Percentiles rank a stretch among this genome's conserved stretches.
These are phyloP conservation scores for Apamea epomidion DNA, from an alignment of 2,888 invertebrate genomes.

Conservation along the genomic window DNA sequence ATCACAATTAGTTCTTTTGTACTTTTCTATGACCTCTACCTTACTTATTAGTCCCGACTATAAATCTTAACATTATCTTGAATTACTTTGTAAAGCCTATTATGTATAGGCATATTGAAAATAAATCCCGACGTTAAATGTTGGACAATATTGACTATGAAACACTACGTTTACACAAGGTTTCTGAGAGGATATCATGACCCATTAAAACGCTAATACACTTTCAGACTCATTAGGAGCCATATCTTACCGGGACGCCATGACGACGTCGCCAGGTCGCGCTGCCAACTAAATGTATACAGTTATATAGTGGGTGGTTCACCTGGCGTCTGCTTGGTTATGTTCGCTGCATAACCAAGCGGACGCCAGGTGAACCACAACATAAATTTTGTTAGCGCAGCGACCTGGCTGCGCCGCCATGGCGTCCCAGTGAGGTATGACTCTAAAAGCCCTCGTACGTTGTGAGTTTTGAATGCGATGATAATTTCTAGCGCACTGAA, in stretches of 20 bases:
- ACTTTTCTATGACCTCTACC: conserved; percentile 81
- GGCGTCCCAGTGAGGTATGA: too few relatives aligned
- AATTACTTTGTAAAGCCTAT: conserved; percentile 56
- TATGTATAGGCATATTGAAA: conserved; percentile 56
- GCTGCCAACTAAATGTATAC: too few relatives aligned
- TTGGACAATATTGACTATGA: conserved; percentile 57
- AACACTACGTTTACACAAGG: conserved; percentile 43
- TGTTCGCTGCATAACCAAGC: too few relatives aligned
- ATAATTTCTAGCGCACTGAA: background rate
- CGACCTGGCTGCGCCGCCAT: too few relatives aligned
- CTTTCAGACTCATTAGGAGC: background rate
- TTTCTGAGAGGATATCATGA: conserved; percentile 3
- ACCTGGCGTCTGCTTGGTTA: too few relatives aligned
- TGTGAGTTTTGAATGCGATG: too few relatives aligned
- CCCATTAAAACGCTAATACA: background rate
- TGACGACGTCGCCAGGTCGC: too few relatives aligned
- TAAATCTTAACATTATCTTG: conserved; percentile 63
- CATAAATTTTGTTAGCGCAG: too few relatives aligned
- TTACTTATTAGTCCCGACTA: conserved; percentile 75
- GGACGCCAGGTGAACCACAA: too few relatives aligned
- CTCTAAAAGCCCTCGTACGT: background rate
- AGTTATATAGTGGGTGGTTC: too few relatives aligned
- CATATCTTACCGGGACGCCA: too few relatives aligned
- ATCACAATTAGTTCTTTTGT: conserved; percentile 73
- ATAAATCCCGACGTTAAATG: conserved; percentile 38